A percentile compares a stretch with the other conserved stretches of the same genome.
phyloP scores from a whole-genome alignment of 2,113 vertebrate genomes.

The Capreolus pygargus region DNA sequence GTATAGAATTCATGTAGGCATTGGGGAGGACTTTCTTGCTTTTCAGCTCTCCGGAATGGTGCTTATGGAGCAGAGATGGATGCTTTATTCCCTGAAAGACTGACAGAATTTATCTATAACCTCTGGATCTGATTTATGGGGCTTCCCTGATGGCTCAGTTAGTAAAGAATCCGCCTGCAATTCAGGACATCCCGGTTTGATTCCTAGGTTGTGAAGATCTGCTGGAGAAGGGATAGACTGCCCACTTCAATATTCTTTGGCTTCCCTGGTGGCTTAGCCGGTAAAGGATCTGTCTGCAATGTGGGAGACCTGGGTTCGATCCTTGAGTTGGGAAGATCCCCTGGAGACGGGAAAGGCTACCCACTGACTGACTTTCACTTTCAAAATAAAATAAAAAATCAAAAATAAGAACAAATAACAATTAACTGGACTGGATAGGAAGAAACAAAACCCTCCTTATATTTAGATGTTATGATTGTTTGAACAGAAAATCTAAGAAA shows the following conservation, averaged over 20 bases:
- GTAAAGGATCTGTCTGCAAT: not conserved
- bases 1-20: not conserved
- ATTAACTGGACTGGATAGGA: not conserved
- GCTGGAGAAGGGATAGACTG: not conserved
- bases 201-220: not conserved
- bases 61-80: not conserved
- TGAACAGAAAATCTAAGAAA: not conserved
- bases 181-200: rapidly evolving
- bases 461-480: not conserved
- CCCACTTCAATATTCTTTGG: not conserved
- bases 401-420: not conserved
- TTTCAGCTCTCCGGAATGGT: not conserved
- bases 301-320: not conserved
- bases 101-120: not conserved
- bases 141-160: not conserved
- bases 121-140: not conserved
- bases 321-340: not conserved
- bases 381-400: not conserved
- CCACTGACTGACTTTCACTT: not conserved
- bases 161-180: not conserved
- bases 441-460: not conserved
- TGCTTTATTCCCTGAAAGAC: not conserved
- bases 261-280: not conserved
- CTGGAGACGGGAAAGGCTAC: not conserved
- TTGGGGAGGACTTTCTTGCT: not conserved